Conservation (phyloP, 2,113 vertebrate genomes). For the Azemiops feae region DNA sequence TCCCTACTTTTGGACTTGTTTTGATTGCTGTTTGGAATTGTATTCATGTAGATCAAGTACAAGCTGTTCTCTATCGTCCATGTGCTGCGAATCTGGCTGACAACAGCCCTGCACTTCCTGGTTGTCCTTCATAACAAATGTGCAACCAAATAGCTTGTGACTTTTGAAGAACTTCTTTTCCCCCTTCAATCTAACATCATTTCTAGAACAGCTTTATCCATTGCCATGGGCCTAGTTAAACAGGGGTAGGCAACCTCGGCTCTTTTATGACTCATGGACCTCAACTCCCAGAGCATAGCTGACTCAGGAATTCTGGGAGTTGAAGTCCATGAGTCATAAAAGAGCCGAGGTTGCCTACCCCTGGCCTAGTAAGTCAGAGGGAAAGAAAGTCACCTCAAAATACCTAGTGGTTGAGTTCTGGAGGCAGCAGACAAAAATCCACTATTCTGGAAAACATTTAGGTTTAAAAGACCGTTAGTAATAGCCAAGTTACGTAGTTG, state of each 20-base stretch:
- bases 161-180: no score
- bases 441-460: background rate
- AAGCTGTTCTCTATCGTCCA: slow-evolving; percentile 28
- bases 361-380: background rate
- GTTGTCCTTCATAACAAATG: slow-evolving; percentile 34
- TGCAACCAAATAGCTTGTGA: slow-evolving; percentile 9
- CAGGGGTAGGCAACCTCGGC: no score
- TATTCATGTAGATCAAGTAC: slow-evolving; percentile 27
- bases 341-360: no score
- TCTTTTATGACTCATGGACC: no score
- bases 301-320: no score
- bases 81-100: slow-evolving; percentile 42
- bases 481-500: background rate
- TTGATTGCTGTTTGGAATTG: slow-evolving; percentile 38
- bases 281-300: no score
- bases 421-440: background rate
- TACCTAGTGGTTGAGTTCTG: background rate
- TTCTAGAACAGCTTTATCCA: background rate
- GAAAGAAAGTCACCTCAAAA: background rate
- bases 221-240: background rate
- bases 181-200: background rate
- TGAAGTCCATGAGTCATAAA: no score
- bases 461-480: background rate
- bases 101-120: background rate
- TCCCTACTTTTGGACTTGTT: slow-evolving; percentile 47